Percentiles rank a stretch among this genome's conserved stretches.
phyloP scores from a whole-genome alignment of 1,140 invertebrate genomes.

The Glossosoma conforme region DNA sequence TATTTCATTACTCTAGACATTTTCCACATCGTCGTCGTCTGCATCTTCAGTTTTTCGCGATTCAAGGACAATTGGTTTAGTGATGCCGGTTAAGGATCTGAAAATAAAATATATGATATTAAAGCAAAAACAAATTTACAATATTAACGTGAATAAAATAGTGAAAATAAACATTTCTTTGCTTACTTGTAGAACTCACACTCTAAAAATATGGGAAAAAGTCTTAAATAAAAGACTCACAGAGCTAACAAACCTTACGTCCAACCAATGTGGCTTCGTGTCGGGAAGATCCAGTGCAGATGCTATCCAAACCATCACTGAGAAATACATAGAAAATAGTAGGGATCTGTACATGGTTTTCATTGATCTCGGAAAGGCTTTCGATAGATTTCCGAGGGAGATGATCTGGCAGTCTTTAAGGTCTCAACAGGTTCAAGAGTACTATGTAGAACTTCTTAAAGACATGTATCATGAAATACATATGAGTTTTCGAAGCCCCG shows the following conservation, averaged over 20 bases:
- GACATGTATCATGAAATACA: neutral
- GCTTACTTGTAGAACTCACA: neutral
- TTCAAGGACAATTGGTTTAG: conserved; percentile 19
- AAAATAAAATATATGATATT: conserved; percentile 6
- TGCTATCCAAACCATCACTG: neutral
- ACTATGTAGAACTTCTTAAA: neutral
- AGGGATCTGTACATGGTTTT: no score
- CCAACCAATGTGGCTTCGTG: neutral
- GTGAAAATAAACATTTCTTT: neutral
- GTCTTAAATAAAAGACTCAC: no score
- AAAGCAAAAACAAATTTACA: neutral
- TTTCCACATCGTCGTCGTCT: conserved; percentile 20
- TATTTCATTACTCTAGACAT: conserved; percentile 8
- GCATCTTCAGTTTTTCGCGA: conserved; percentile 9
- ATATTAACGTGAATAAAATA: neutral
- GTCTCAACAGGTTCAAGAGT: no score
- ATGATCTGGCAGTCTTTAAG: no score
- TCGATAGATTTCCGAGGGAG: no score
- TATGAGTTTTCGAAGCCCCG: neutral
- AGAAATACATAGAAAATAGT: neutral
- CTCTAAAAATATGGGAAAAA: no score
- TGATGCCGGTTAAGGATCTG: conserved; percentile 25
- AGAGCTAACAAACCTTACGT: neutral
- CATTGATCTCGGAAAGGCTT: no score
- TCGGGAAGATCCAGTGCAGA: no score